Evolutionary conservation across 2,888 invertebrate genomes (phyloP).

Genomic region (Dryobotodes eremita): DNA sequence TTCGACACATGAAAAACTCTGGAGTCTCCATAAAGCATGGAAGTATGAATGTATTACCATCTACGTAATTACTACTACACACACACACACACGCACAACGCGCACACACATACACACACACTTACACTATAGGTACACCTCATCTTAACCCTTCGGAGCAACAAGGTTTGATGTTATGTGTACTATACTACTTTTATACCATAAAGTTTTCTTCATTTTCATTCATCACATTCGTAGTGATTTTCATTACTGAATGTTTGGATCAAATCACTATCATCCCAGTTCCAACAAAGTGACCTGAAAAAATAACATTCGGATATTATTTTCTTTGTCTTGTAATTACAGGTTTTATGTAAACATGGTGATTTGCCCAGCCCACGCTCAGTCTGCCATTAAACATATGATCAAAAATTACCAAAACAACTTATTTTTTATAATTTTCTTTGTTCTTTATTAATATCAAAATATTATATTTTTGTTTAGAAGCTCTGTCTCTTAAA

Average conservation of each 20-base stretch:
- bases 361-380: conserved; percentile 10
- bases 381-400: conserved; percentile 14
- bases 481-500: neutral
- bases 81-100: too few species aligned
- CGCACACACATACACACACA: neutral
- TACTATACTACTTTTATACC: neutral
- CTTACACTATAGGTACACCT: neutral
- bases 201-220: neutral
- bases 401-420: conserved; percentile 21
- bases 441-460: neutral
- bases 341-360: conserved; percentile 24
- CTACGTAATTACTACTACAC: neutral
- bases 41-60: neutral
- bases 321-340: conserved; percentile 31
- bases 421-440: conserved; percentile 14
- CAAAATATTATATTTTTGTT: neutral
- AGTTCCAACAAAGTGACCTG: neutral
- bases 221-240: neutral
- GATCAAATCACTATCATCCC: neutral
- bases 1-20: neutral
- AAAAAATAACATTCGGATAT: conserved; percentile 16
- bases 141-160: neutral
- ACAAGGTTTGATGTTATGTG: neutral
- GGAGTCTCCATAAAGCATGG: too few species aligned
- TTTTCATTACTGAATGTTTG: neutral